Evolutionary conservation across 2,797 vertebrate genomes (phyloP), one percentile per base, ranked within the genome.

Genomic region (Fratercula arctica): DNA sequence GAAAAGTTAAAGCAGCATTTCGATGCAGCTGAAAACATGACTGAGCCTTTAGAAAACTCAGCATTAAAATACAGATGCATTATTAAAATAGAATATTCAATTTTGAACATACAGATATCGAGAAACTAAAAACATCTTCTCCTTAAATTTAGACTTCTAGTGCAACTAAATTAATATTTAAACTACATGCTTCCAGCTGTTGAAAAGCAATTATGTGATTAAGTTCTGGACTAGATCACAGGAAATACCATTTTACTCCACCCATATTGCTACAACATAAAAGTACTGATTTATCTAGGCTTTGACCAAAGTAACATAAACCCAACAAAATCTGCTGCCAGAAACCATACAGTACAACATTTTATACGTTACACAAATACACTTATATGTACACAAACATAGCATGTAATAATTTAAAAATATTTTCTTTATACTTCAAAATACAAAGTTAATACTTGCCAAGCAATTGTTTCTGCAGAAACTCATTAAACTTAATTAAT

Each of bases 211-310:
- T 98, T 97, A 97, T 90, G 95, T 96, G 93, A 97, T 97, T 97
- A 97, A 94, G 95, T 80, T 85, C 97, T 95, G 96, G 85, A 96
- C 87, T 60, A 84, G 39, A 96, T 96, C 57, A 93, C 53, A 98
- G 98, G 98, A 98, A 98, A 97, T 95, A 97, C 95, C 95, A 25
- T 90, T 97, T 97, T 84, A 93, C 97, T 95, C 96, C 97, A 96
- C 97, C 97, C 97, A 51, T 80, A 89, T 41, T 96, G 84, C 94
- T 93, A 57, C 84, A 90, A 89, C 91, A 93, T 85, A 63, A 50
- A 93, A 93, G 80, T n/a, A 59, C 77, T 87, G 33, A 88, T 96
- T 91, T 96, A 93, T 89, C 72, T 84, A 96, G 96, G 97, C 95
- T 95, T 80, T 50, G 29, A 76, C 37, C 21, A 16, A 76, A 90